Evolutionary conservation across 2,888 invertebrate genomes (phyloP).

Genomic region (Dryadula phaetusa): DNA sequence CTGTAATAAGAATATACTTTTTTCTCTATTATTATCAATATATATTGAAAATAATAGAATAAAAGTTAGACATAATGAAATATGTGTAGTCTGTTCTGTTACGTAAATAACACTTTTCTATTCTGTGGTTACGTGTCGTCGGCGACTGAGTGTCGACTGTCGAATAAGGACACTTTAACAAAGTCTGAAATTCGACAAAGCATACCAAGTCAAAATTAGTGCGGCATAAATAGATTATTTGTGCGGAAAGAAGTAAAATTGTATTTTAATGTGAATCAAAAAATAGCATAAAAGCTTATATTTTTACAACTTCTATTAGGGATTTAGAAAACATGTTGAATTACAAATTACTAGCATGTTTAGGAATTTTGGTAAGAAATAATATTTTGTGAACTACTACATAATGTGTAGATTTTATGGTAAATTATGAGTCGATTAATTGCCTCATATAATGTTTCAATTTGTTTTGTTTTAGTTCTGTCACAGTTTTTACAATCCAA

Average conservation of each 20-base stretch:
- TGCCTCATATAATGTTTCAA: conserved; percentile 54
- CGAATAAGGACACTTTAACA: conserved; percentile 6
- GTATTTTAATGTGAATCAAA: conserved; percentile 18
- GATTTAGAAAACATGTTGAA: conserved; percentile 53
- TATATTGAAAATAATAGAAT: too few relatives aligned
- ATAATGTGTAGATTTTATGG: conserved; percentile 70
- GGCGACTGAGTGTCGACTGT: conserved; percentile 12
- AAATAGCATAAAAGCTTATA: neutral
- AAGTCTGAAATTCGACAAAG: conserved; percentile 4
- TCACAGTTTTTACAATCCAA: conserved; percentile 88
- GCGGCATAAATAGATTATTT: conserved; percentile 25
- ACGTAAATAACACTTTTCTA: conserved; percentile 17
- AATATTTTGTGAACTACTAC: conserved; percentile 49
- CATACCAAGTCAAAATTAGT: conserved; percentile 26
- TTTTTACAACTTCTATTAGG: conserved; percentile 5
- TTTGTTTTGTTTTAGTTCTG: conserved; percentile 78
- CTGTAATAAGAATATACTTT: too few relatives aligned
- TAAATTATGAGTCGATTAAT: conserved; percentile 68
- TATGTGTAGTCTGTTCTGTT: conserved; percentile 4
- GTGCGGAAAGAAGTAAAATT: conserved; percentile 23
- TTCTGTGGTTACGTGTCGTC: conserved; percentile 23
- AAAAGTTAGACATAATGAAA: too few relatives aligned
- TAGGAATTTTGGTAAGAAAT: conserved; percentile 70
- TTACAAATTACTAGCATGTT: conserved; percentile 60
- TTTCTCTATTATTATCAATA: too few relatives aligned